These are phyloP conservation scores for Trichonephila clavipes DNA, from an alignment of 1,140 invertebrate species.

Conservation along the genomic window DNA sequence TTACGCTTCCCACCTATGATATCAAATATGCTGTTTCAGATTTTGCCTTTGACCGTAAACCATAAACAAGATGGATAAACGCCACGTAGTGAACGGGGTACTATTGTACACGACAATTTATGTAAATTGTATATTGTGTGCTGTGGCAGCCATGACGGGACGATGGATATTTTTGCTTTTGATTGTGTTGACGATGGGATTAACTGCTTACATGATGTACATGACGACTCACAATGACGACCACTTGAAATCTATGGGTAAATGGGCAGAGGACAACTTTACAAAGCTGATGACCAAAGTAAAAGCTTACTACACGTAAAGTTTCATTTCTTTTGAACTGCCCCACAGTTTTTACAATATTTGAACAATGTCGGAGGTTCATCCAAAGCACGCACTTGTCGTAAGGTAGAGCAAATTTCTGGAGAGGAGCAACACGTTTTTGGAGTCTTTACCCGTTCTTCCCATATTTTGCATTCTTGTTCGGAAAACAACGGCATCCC, in stretches of 20 bases:
- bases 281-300: neutral
- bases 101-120: constrained; percentile 35
- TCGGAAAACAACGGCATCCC: neutral
- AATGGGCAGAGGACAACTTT: neutral
- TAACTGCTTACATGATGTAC: constrained; percentile 28
- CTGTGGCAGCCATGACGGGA: neutral
- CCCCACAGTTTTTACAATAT: neutral
- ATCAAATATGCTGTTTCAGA: neutral
- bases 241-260: neutral
- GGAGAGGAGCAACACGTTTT: neutral
- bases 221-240: neutral
- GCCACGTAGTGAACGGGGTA: constrained; percentile 12
- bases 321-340: neutral
- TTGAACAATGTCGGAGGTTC: neutral
- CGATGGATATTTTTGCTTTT: constrained; percentile 31
- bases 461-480: neutral
- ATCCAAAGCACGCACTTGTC: neutral
- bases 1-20: neutral
- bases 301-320: neutral
- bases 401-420: neutral
- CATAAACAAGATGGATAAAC: neutral
- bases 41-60: neutral
- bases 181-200: constrained; percentile 12
- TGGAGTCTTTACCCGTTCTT: too few species aligned
- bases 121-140: neutral